Base-by-base conservation (phyloP, 2,113 vertebrate species). In the Syrmaticus mikado region DNA sequence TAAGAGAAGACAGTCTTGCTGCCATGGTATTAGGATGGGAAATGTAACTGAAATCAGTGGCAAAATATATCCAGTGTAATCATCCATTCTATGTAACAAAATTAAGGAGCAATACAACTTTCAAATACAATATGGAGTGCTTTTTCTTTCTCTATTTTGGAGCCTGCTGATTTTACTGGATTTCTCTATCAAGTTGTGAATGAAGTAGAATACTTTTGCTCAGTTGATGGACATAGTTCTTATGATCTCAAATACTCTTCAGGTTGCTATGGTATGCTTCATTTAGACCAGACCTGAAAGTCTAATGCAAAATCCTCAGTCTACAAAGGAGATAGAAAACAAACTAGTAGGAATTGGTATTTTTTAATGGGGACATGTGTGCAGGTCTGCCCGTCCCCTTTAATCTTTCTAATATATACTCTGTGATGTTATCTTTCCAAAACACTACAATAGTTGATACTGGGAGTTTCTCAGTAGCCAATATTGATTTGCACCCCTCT, bases 81-180 rank as follows among this genome's bases (percentile, higher is more conserved):
- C 25, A 80, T 55, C 32, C 32, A 55, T 21, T 4, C 55, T 73
- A 6, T 4, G 7, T 25, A 80, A 58, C 45, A 80, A 80, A 65
- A 28, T 34, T 0, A 0, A 85, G 45, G 19, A 66, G 5, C 36
- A 87, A 17, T 67, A 20, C 52, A 64, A 40, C 46, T 87, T 94
- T 27, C 50, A 68, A n/a, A 22, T 71, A 46, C 27, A 66, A 80
- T 41, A 16, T 80, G 82, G 32, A 30, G 13, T 80, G 27, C 28
- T 80, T 92, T 85, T 85, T 85, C 32, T 77, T 92, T 80, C 58
- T 93, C 41, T 8, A 4, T 87, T 92, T 74, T 85, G 75, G 18
- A 91, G 50, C 45, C 78, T 89, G 64, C 64, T 67, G 57, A 28
- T 89, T 93, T 93, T 71, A 50, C 74, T 95, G 67, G 45, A 80